These are phyloP conservation scores for Peromyscus aztecus DNA, from an alignment of 2,797 vertebrate species.

Conservation along the genomic window DNA sequence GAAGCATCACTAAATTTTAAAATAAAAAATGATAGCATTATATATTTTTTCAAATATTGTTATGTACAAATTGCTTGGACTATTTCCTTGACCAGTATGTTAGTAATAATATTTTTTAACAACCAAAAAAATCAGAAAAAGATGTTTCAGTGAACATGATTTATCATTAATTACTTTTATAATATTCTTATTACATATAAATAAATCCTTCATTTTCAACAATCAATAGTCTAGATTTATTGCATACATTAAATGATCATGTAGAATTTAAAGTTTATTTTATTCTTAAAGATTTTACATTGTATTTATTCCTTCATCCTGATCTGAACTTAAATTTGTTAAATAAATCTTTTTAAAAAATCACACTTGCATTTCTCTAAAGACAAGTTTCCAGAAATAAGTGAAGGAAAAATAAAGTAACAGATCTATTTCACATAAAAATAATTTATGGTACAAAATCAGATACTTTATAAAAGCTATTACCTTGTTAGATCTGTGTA, in stretches of 20 bases:
- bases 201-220: background rate
- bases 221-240: background rate
- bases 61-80: background rate
- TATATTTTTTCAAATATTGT: background rate
- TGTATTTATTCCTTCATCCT: background rate
- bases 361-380: constrained; percentile 61
- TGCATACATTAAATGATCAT: constrained; percentile 26
- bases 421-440: constrained; percentile 66
- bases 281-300: constrained; percentile 57
- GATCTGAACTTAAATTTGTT: constrained; percentile 28
- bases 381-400: constrained; percentile 69
- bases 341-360: constrained; percentile 38
- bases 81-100: constrained; percentile 15
- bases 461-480: constrained; percentile 68
- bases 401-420: constrained; percentile 18
- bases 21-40: constrained; percentile 29
- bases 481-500: constrained; percentile 59
- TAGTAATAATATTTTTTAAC: constrained; percentile 52
- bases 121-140: constrained; percentile 54
- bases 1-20: constrained; percentile 22
- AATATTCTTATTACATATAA: constrained; percentile 11
- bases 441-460: constrained; percentile 65
- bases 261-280: constrained; percentile 48
- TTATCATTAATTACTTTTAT: constrained; percentile 36
- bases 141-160: constrained; percentile 25